phyloP scores from a whole-genome alignment of 2,797 vertebrate species.

The Gallirallus australis region DNA sequence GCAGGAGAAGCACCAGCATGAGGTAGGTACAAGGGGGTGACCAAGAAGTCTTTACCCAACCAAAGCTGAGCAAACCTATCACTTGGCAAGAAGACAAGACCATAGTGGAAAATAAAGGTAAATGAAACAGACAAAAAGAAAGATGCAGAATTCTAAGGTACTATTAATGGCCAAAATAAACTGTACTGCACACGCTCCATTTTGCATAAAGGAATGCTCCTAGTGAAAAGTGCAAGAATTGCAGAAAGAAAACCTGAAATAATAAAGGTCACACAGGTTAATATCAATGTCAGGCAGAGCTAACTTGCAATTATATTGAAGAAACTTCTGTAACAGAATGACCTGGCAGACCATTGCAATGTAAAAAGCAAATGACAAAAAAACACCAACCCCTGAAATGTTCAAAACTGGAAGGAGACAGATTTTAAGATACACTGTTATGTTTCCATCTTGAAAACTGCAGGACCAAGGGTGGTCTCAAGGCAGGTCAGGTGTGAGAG shows the following conservation, averaged over 20 bases:
- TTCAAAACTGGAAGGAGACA: not conserved
- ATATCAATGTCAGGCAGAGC: not conserved
- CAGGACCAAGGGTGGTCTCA: not conserved
- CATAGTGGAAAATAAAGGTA: not conserved
- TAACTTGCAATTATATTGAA: not conserved
- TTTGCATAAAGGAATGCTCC: not conserved
- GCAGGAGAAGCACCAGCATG: accelerated
- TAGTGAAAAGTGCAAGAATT: not conserved
- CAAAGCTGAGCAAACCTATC: not conserved
- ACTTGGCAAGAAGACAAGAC: not conserved
- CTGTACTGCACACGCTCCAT: not conserved
- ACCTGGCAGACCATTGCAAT: not conserved
- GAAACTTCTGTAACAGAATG: not conserved
- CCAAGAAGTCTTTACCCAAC: not conserved
- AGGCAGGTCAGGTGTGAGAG: not conserved
- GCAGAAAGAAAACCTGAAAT: not conserved
- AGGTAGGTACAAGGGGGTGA: accelerated
- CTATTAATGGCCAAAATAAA: not conserved
- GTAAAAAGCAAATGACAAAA: not conserved
- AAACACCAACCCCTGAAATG: not conserved
- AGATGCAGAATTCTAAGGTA: not conserved
- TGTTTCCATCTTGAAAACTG: not conserved
- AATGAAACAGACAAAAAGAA: not conserved
- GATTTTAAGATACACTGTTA: not conserved
- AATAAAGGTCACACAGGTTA: not conserved